These are phyloP conservation scores for Macrosiphum euphorbiae DNA, from an alignment of 2,888 invertebrate genomes.

Conservation along the genomic window DNA sequence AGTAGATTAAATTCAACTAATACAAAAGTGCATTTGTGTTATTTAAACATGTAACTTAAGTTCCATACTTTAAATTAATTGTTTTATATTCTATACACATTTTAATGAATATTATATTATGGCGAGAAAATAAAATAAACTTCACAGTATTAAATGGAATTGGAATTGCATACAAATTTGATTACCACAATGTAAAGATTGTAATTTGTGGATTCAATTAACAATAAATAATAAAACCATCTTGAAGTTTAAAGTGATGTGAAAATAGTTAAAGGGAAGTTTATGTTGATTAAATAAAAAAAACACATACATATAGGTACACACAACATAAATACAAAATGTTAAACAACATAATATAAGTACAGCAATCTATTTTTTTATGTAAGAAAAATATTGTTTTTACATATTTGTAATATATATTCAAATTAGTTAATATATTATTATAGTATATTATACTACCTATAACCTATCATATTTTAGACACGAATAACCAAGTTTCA, in stretches of 20 bases:
- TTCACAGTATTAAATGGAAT: not conserved
- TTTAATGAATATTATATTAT: slow-evolving; percentile 17
- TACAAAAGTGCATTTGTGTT: not conserved
- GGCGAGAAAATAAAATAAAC: not conserved
- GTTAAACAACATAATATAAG: not conserved
- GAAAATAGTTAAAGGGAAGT: slow-evolving; percentile 13
- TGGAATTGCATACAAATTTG: not conserved
- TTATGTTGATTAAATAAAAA: slow-evolving; percentile 43
- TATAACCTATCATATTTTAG: not conserved
- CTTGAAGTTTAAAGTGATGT: not conserved
- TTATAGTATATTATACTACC: not conserved
- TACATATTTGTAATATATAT: slow-evolving; percentile 5
- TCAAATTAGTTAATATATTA: not conserved
- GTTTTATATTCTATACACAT: not conserved
- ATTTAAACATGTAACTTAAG: no score
- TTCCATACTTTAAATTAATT: not conserved
- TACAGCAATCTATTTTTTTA: not conserved
- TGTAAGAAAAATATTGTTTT: not conserved
- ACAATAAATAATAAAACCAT: slow-evolving; percentile 35
- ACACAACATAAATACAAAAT: not conserved
- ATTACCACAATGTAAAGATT: not conserved
- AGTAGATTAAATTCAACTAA: not conserved
- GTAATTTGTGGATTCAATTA: slow-evolving; percentile 32
- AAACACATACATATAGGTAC: not conserved
- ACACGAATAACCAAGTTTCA: not conserved